Evolutionary conservation across 2,797 vertebrate genomes (phyloP).

Genomic region (Hemibagrus guttatus): DNA sequence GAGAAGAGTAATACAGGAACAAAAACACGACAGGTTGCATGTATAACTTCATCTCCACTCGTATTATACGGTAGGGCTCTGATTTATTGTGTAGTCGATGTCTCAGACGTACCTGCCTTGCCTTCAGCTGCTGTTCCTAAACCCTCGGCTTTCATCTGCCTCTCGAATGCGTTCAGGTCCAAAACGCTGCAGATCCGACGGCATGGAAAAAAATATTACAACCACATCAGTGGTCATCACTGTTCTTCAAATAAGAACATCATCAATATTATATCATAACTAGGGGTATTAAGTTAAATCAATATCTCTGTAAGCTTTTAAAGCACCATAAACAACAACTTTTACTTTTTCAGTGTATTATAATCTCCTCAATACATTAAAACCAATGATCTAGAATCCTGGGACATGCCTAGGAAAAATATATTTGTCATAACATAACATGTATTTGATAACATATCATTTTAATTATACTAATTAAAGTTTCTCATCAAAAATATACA

Average conservation of each 20-base stretch:
- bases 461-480: not conserved
- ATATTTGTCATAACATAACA: no score
- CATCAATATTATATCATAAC: not conserved
- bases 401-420: not conserved
- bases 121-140: constrained; percentile 91
- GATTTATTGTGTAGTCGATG: constrained; percentile 19
- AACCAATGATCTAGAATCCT: not conserved
- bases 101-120: constrained; percentile 84
- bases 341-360: not conserved
- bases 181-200: constrained; percentile 79
- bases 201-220: not conserved
- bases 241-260: not conserved
- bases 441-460: no score
- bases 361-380: not conserved
- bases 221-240: not conserved
- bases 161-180: constrained; percentile 94
- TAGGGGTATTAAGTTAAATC: not conserved
- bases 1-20: constrained; percentile 17
- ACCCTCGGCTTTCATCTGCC: constrained; percentile 96
- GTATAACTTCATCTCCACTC: not conserved
- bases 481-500: not conserved
- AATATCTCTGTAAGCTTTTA: not conserved
- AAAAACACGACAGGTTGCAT: constrained; percentile 52
- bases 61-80: not conserved
- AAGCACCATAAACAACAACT: not conserved